A percentile compares a stretch with the other conserved stretches of the same genome.
Conservation (phyloP, 1,140 invertebrate genomes). For the Macrostomum lignano region DNA sequence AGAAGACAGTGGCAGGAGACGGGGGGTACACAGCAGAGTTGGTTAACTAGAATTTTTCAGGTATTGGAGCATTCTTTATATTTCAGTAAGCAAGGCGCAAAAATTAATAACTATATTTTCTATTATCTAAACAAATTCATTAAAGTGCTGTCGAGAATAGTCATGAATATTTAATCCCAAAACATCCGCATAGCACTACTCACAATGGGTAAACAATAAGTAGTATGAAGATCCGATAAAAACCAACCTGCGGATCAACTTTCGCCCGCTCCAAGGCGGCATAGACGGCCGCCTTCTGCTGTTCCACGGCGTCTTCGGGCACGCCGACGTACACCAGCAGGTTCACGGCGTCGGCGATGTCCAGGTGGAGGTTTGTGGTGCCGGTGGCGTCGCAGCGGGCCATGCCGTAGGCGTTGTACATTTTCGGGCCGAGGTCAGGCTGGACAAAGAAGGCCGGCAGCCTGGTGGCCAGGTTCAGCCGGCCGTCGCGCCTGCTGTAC, state of each 20-base stretch:
- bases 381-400: conserved; percentile 34
- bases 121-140: too few species aligned
- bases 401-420: conserved; percentile 79
- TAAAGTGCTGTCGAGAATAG: too few species aligned
- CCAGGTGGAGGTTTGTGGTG: conserved; percentile 79
- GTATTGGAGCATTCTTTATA: too few species aligned
- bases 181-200: too few species aligned
- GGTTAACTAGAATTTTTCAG: too few species aligned
- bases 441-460: conserved; percentile 70
- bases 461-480: conserved; percentile 52
- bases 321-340: conserved; percentile 84
- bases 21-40: too few species aligned
- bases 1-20: too few species aligned
- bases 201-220: too few species aligned
- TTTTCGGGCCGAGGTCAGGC: conserved; percentile 80
- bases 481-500: conserved; percentile 59
- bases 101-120: too few species aligned
- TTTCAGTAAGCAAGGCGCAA: too few species aligned
- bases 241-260: conserved; percentile 12
- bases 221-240: too few species aligned
- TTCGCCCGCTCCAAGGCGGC: conserved; percentile 54
- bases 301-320: conserved; percentile 42
- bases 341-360: conserved; percentile 86
- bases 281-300: conserved; percentile 40
- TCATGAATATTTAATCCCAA: too few species aligned